Conservation (phyloP, 53 echinoderm and acorn worm species). For the Glandiceps talaboti region DNA sequence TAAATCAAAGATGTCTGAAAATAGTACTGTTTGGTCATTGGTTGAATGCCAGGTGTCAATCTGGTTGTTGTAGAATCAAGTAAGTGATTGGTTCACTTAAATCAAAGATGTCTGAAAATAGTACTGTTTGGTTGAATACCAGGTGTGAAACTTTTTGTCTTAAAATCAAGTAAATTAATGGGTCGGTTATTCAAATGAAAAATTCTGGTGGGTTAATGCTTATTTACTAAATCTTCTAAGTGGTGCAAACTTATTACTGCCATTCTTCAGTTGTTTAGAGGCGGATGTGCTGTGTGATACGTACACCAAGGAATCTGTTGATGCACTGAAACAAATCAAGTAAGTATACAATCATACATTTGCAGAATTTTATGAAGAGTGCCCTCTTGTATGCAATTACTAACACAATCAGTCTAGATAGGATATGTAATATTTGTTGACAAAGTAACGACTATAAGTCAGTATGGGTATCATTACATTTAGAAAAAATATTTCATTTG, state of each 20-base stretch:
- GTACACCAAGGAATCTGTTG: constrained; percentile 64
- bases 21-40: constrained; percentile 79
- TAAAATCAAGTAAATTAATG: constrained; percentile 48
- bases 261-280: constrained; percentile 54
- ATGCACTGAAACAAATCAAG: constrained; percentile 64
- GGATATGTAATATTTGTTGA: no score
- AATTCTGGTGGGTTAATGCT: no score
- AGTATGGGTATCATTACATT: no score
- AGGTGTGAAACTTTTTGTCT: constrained; percentile 74
- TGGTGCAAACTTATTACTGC: no score
- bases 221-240: no score
- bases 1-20: constrained; percentile 51
- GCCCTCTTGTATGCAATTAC: no score
- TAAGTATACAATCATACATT: constrained; percentile 20
- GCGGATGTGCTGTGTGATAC: constrained; percentile 72
- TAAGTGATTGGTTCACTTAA: constrained; percentile 22
- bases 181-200: constrained; percentile 27
- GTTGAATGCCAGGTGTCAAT: constrained; percentile 68
- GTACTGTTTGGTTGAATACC: constrained; percentile 70
- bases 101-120: constrained; percentile 67
- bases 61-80: constrained; percentile 80
- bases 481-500: no score
- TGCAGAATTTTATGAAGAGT: no score
- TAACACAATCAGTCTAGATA: no score
- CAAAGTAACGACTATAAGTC: no score